phyloP scores from a whole-genome alignment of 2,888 invertebrate species.

The Cantharis rufa region DNA sequence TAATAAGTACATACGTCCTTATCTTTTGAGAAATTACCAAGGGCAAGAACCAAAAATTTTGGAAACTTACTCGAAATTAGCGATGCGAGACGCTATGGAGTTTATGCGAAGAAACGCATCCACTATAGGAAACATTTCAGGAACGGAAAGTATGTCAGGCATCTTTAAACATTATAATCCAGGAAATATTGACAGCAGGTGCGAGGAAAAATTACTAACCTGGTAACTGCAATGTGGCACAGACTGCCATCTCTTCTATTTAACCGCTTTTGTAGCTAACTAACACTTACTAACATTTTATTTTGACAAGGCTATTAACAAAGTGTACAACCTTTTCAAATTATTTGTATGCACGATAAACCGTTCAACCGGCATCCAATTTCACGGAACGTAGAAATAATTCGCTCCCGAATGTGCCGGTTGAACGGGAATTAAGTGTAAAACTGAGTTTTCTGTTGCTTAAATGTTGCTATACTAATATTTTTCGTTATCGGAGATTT shows the following conservation, averaged over 20 bases:
- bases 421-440: too few species aligned
- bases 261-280: constrained; percentile 3
- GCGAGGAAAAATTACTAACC: constrained; percentile 60
- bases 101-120: constrained; percentile 87
- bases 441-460: not conserved
- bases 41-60: constrained; percentile 91
- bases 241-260: constrained; percentile 34
- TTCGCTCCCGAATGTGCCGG: too few species aligned
- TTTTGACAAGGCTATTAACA: not conserved
- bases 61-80: constrained; percentile 91
- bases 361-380: too few species aligned
- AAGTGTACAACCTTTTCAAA: not conserved
- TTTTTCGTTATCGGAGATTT: not conserved
- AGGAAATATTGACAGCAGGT: constrained; percentile 85
- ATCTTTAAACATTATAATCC: constrained; percentile 88
- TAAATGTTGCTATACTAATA: not conserved
- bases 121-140: constrained; percentile 84
- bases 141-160: constrained; percentile 88
- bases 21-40: constrained; percentile 82
- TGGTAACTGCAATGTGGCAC: constrained; percentile 60
- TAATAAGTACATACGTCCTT: constrained; percentile 89
- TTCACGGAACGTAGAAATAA: too few species aligned
- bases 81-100: constrained; percentile 92
- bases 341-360: too few species aligned
- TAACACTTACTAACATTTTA: not conserved